Evolutionary conservation across 23 tunicate species (phyloP).

Genomic region (Trididemnum clinides): DNA sequence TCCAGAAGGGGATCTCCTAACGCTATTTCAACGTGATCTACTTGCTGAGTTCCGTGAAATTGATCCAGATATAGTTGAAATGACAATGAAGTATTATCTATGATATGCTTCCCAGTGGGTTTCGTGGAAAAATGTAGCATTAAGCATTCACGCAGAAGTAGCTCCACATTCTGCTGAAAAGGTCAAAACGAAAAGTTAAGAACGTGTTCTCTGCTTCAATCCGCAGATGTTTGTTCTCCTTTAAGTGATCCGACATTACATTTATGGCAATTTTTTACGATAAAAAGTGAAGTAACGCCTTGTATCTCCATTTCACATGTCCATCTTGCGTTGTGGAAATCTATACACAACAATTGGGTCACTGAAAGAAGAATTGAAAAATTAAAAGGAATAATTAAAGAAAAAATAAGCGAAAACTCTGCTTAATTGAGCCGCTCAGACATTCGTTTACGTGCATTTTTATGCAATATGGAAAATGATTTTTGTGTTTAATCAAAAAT

Average conservation of each 20-base stretch:
- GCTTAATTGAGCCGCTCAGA: neutral
- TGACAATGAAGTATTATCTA: neutral
- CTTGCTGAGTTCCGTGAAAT: neutral
- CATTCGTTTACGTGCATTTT: conserved; percentile 18
- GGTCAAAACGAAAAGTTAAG: neutral
- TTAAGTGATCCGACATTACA: neutral
- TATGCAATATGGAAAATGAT: neutral
- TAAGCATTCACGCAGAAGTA: neutral
- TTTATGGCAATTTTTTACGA: conserved; percentile 6
- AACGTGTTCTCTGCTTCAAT: neutral
- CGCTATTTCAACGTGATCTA: conserved; percentile 26
- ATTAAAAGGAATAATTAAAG: neutral
- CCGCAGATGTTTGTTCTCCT: conserved; percentile 3
- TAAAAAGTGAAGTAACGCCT: conserved; percentile 1
- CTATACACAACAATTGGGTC: conserved; percentile 8
- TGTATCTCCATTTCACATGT: neutral
- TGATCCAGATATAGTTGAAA: neutral
- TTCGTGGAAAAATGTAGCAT: conserved; percentile 22
- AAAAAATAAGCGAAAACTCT: conserved; percentile 8
- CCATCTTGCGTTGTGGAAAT: neutral
- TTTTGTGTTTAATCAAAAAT: neutral
- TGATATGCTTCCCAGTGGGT: conserved; percentile 20
- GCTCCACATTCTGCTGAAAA: neutral
- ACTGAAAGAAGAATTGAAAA: conserved; percentile 13
- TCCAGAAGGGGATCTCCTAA: neutral